Evolutionary conservation across 2,888 invertebrate genomes (phyloP).

Genomic region (Drosophila atroscutellata): DNA sequence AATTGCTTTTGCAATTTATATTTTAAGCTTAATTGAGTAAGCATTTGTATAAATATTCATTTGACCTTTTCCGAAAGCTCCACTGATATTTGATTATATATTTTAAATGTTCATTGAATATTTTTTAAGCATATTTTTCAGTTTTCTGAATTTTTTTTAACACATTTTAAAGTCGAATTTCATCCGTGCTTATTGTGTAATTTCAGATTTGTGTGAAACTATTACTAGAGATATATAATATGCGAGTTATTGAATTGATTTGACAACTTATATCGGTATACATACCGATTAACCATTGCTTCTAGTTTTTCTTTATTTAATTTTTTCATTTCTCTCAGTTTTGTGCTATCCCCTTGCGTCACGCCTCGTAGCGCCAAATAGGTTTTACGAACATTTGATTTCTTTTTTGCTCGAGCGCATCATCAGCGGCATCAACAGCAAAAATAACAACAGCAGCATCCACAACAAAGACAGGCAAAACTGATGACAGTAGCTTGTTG

Average conservation of each 20-base stretch:
- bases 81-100: not conserved
- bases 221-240: not conserved
- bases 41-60: not conserved
- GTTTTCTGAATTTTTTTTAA: not conserved
- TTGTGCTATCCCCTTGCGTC: not conserved
- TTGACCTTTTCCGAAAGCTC: not conserved
- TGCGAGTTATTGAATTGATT: not conserved
- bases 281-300: not conserved
- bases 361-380: constrained; percentile 8
- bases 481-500: constrained; percentile 46
- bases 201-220: not conserved
- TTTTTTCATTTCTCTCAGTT: not conserved
- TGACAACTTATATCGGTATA: not conserved
- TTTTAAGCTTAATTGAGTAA: not conserved
- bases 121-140: no score
- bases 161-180: no score
- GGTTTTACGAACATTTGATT: constrained; percentile 17
- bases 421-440: not conserved
- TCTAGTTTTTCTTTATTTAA: not conserved
- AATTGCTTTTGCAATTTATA: not conserved
- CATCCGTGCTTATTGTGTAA: no score
- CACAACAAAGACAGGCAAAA: constrained; percentile 2
- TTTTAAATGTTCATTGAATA: not conserved
- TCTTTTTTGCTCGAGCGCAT: constrained; percentile 2
- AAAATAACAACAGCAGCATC: not conserved